Conservation (phyloP, 2,797 vertebrate genomes). For the Phrynocephalus forsythii region DNA sequence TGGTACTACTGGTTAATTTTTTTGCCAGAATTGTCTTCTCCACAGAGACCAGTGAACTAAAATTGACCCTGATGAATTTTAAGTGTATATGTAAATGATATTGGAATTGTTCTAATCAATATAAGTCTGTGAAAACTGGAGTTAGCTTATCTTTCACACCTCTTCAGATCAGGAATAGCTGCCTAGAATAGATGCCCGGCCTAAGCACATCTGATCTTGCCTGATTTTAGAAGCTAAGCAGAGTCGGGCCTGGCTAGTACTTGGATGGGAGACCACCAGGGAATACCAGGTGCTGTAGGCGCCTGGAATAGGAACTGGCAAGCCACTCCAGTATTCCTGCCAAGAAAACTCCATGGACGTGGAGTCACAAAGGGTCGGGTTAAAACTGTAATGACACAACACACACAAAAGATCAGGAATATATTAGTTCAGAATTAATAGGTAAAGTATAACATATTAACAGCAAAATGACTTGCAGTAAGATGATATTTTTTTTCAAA, state of each 20-base stretch:
- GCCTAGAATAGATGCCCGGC: too few relatives aligned
- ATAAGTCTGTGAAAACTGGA: neutral
- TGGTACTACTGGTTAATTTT: neutral
- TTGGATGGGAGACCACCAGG: too few relatives aligned
- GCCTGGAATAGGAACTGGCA: too few relatives aligned
- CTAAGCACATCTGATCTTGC: too few relatives aligned
- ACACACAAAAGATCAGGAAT: neutral
- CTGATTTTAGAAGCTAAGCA: too few relatives aligned
- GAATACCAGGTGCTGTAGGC: too few relatives aligned
- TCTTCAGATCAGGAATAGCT: too few relatives aligned
- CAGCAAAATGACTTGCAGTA: neutral
- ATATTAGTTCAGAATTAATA: neutral
- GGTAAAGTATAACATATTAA: neutral
- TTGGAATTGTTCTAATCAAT: slow-evolving; percentile 2
- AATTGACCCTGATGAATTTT: neutral
- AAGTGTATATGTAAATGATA: neutral
- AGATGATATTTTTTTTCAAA: slow-evolving; percentile 1
- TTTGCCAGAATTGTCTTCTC: neutral
- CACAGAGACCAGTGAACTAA: neutral
- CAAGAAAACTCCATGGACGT: too few relatives aligned
- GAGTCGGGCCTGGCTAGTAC: too few relatives aligned
- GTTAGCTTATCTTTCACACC: neutral
- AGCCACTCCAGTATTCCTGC: too few relatives aligned
- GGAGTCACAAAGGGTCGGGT: too few relatives aligned
- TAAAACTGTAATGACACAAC: too few relatives aligned